Evolutionary conservation across 2,797 vertebrate species (phyloP).

Genomic region (Florisuga fusca): DNA sequence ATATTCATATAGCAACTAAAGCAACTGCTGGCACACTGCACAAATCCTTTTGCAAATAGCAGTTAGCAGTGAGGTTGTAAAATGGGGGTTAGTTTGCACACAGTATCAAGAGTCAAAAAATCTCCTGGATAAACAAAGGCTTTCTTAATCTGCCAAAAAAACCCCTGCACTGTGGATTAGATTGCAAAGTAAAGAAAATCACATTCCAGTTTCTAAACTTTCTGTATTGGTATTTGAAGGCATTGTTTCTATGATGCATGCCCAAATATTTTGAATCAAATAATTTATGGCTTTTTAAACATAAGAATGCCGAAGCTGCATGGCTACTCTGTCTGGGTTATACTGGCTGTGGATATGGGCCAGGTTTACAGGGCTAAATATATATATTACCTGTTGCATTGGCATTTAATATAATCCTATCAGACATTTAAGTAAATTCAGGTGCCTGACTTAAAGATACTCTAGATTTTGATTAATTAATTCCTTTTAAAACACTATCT

Average conservation of each 20-base stretch:
- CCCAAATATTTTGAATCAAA: not conserved
- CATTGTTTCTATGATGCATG: not conserved
- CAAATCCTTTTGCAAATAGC: conserved; percentile 52
- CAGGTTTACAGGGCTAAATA: not conserved
- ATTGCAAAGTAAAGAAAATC: not conserved
- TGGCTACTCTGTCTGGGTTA: not conserved
- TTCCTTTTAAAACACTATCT: not conserved
- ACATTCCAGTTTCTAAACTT: not conserved
- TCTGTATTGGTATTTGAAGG: not conserved
- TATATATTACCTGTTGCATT: not conserved
- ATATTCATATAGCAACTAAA: conserved; percentile 54
- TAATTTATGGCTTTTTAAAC: not conserved
- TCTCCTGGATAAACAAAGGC: not conserved
- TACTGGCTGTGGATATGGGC: not conserved
- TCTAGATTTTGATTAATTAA: not conserved
- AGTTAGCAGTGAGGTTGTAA: conserved; percentile 46
- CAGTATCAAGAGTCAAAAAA: conserved; percentile 24
- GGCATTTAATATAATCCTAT: not conserved
- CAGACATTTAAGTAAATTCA: not conserved
- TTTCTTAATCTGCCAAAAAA: not conserved
- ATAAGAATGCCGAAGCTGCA: not conserved
- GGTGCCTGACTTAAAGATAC: not conserved
- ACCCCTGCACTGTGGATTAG: not conserved
- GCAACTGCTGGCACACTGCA: not conserved
- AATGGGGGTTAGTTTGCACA: conserved; percentile 35